Evolutionary conservation across 2,888 invertebrate species (phyloP).

Genomic region (Hyalella azteca): DNA sequence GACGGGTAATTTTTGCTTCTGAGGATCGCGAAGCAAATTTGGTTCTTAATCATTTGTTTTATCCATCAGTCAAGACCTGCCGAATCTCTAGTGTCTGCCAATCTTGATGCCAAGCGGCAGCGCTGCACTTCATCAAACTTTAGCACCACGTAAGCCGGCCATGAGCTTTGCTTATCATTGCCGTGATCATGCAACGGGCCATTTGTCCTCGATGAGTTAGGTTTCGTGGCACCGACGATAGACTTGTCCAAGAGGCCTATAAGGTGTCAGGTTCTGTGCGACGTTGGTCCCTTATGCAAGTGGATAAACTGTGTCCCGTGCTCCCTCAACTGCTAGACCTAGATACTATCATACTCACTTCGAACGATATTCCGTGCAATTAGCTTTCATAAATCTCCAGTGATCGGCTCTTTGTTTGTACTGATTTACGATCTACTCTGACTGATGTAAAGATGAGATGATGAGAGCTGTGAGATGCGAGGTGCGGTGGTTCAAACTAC

Average conservation of each 20-base stretch:
- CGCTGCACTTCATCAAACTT: not conserved
- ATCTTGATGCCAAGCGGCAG: no score
- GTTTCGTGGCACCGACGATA: not conserved
- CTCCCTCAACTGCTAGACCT: not conserved
- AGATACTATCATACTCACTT: not conserved
- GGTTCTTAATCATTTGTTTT: not conserved
- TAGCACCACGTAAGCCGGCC: not conserved
- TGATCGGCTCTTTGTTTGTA: not conserved
- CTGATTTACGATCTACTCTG: not conserved
- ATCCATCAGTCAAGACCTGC: not conserved
- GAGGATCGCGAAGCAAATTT: not conserved
- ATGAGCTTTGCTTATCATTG: conserved; percentile 22
- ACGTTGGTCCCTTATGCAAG: not conserved
- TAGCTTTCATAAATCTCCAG: not conserved
- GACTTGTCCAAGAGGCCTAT: conserved; percentile 21
- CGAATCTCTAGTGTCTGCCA: not conserved
- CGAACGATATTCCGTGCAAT: not conserved
- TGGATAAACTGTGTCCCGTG: not conserved
- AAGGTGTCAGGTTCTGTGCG: conserved; percentile 11
- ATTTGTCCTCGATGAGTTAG: conserved; percentile 21
- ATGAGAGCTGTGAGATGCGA: no score
- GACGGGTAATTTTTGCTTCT: not conserved
- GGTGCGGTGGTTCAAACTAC: no score
- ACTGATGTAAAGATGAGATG: no score
- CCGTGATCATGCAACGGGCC: not conserved